Conservation (phyloP, 1,140 invertebrate species). For the Camponotus floridanus region DNA sequence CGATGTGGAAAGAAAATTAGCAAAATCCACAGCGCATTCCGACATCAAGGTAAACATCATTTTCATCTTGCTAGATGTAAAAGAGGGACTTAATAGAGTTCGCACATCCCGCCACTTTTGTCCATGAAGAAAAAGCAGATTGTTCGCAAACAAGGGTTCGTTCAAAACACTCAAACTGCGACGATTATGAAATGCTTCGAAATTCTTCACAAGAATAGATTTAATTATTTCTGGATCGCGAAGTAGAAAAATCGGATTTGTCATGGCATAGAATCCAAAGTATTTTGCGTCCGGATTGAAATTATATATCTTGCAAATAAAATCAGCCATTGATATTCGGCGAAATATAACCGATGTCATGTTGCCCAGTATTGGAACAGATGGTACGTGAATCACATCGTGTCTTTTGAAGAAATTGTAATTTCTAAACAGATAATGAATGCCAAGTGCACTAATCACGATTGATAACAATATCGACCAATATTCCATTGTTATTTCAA, state of each 20-base stretch:
- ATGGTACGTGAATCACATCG: slow-evolving; percentile 63
- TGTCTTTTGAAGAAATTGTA: slow-evolving; percentile 68
- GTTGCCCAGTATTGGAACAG: slow-evolving; percentile 62
- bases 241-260: slow-evolving; percentile 76
- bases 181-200: slow-evolving; percentile 81
- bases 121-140: slow-evolving; percentile 78
- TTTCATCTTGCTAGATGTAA: slow-evolving; percentile 78
- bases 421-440: not conserved
- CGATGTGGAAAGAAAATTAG: not conserved
- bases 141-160: slow-evolving; percentile 78
- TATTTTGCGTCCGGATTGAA: slow-evolving; percentile 63
- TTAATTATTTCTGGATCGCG: slow-evolving; percentile 81
- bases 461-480: not conserved
- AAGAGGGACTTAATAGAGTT: slow-evolving; percentile 76
- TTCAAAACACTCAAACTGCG: slow-evolving; percentile 72
- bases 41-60: slow-evolving; percentile 70
- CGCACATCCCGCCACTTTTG: slow-evolving; percentile 78
- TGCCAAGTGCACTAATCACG: not conserved
- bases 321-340: not conserved
- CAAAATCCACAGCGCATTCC: slow-evolving; percentile 59
- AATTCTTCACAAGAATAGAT: slow-evolving; percentile 73
- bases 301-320: slow-evolving; percentile 38
- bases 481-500: slow-evolving; percentile 4
- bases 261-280: slow-evolving; percentile 64
- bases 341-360: not conserved